Evolutionary conservation across 2,113 vertebrate genomes (phyloP).

Genomic region (Myotis brandtii): DNA sequence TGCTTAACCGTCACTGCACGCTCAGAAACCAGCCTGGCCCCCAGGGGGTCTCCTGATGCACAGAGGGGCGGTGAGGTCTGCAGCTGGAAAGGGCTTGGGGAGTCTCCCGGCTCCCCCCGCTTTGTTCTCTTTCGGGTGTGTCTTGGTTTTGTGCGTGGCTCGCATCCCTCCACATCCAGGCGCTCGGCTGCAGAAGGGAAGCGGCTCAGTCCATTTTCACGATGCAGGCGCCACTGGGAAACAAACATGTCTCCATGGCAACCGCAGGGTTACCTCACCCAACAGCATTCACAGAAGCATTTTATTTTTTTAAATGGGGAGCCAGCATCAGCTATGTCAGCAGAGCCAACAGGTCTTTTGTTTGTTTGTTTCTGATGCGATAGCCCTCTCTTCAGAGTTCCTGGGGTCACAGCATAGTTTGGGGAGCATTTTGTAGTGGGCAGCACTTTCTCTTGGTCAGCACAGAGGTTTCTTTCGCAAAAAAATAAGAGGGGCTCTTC

Average conservation of each 20-base stretch:
- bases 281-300: constrained; percentile 56
- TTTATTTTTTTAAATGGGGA: not conserved
- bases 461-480: not conserved
- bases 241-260: constrained; percentile 56
- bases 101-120: not conserved
- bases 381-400: not conserved
- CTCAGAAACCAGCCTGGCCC: not conserved
- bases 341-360: not conserved
- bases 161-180: not conserved
- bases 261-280: constrained; percentile 62
- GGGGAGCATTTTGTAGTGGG: constrained; percentile 1
- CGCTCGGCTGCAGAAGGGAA: not conserved
- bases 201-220: constrained; percentile 20
- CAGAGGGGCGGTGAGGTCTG: not conserved
- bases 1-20: not conserved
- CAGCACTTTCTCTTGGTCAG: not conserved
- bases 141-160: not conserved
- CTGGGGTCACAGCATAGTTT: not conserved
- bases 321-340: constrained; percentile 15
- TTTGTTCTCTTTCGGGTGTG: not conserved
- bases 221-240: constrained; percentile 57
- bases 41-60: not conserved
- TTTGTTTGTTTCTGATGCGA: constrained; percentile 25
- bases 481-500: constrained; percentile 21
- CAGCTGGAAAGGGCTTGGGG: not conserved